Base-by-base conservation (phyloP, 2,113 vertebrate species). In the Brachypodius melanocephalos region DNA sequence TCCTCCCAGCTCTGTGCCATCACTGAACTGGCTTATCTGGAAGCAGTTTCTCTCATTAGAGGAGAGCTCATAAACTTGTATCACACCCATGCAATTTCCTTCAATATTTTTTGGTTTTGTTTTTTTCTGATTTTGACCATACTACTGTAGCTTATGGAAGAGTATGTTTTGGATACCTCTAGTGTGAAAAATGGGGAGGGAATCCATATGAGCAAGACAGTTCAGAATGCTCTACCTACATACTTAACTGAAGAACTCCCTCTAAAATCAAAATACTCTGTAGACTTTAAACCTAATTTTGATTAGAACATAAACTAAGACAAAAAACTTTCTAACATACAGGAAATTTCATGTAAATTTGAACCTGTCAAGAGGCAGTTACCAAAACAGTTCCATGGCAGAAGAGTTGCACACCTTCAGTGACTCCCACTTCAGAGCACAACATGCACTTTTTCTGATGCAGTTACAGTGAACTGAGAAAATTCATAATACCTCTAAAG, bases 141-240 rank as follows among this genome's bases (percentile, higher is more conserved):
- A 5, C 5, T 42, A 61, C 32, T 83, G 49, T 69, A 95, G 85
- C 81, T 91, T 85, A 92, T 72, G 59, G 72, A 86, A 95, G 96
- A 94, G 40, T 85, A 92, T 95, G 82, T 38, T 96, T 86, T 86
- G 73, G 89, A 85, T 34, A 91, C 4, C 8, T 55, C 4, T 31
- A 88, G 55, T 91, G 73, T 85, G 75, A 89, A 92, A 95, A 97
- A 93, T 91, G 25, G 28, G 49, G 20, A 79, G 8, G 31, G 7
- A 86, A 62, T 48, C 9, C 29, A 9, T 40, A 66, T 10, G 18
- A 80, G 14, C 24, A 63, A 76, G 42, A 48, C 4, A 14, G 29
- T 40, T 86, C 51, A 76, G 31, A 9, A 20, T 71, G 32, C 4
- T 90, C 36, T 58, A 40, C 12, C 19, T 66, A 46, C 32, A 57